These are phyloP conservation scores for Heterodera filipjevi DNA, from an alignment of 2,888 invertebrate species.

Conservation along the genomic window DNA sequence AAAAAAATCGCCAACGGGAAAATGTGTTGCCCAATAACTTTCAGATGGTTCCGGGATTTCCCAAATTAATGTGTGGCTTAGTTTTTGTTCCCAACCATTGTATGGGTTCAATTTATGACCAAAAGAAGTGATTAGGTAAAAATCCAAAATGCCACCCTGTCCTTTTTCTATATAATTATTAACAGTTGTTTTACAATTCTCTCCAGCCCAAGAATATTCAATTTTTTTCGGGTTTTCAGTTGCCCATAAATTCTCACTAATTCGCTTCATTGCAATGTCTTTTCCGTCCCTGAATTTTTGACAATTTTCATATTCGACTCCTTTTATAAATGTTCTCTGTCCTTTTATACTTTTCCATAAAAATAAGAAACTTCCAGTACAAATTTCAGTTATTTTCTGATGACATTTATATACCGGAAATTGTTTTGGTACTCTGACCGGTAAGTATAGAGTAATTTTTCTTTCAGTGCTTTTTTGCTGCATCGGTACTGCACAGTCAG, in stretches of 20 bases:
- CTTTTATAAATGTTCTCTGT: not conserved
- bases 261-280: not conserved
- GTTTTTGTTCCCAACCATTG: not conserved
- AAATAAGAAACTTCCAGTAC: not conserved
- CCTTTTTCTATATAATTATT: not conserved
- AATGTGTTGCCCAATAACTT: not conserved
- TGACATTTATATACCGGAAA: not conserved
- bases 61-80: not conserved
- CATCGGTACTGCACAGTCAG: not conserved
- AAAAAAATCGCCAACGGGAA: not conserved
- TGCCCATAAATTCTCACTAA: not conserved
- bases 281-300: not conserved
- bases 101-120: not conserved
- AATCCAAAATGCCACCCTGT: not conserved
- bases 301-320: not conserved
- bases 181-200: not conserved
- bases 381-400: not conserved
- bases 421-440: not conserved
- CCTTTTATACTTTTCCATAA: not conserved
- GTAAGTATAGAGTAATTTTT: not conserved
- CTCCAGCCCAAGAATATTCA: not conserved
- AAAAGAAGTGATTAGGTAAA: not conserved
- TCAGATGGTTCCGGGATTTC: not conserved
- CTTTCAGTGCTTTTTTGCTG: not conserved
- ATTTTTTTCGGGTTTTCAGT: not conserved